Evolutionary conservation across 2,888 invertebrate species (phyloP).

Genomic region (Iselma pallidipennis): DNA sequence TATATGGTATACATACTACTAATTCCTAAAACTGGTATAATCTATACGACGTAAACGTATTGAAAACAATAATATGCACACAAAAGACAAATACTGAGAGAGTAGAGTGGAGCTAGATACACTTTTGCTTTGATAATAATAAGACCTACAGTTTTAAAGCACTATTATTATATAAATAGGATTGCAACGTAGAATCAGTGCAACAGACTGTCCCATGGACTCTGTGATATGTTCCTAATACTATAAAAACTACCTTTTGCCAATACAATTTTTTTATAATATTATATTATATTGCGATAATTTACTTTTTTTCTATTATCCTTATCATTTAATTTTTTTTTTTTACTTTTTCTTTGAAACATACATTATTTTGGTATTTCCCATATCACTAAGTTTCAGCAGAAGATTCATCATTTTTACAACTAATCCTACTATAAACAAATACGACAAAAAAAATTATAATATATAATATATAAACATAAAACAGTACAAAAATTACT

Average conservation of each 20-base stretch:
- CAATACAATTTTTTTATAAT: slow-evolving; percentile 35
- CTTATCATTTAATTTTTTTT: background rate
- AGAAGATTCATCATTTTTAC: slow-evolving; percentile 27
- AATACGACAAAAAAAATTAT: slow-evolving; percentile 5
- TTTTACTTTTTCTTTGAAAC: slow-evolving; percentile 24
- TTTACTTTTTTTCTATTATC: no score
- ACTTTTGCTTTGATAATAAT: slow-evolving; percentile 35
- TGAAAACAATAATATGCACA: slow-evolving; percentile 48
- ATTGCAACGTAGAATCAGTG: slow-evolving; percentile 53
- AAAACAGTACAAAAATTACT: slow-evolving; percentile 54
- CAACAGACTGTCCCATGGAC: slow-evolving; percentile 47
- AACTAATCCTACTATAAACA: slow-evolving; percentile 24
- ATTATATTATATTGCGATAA: no score
- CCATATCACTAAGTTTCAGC: slow-evolving; percentile 41
- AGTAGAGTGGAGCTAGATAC: slow-evolving; percentile 50
- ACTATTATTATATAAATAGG: slow-evolving; percentile 49
- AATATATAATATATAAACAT: slow-evolving; percentile 16
- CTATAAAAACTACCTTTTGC: slow-evolving; percentile 44
- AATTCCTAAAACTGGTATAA: slow-evolving; percentile 34
- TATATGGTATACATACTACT: slow-evolving; percentile 11
- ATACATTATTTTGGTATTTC: slow-evolving; percentile 49
- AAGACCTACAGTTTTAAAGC: slow-evolving; percentile 48
- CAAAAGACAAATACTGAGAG: slow-evolving; percentile 55
- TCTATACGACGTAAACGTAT: slow-evolving; percentile 30
- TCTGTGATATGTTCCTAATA: slow-evolving; percentile 53